Base-by-base conservation (phyloP, 2,888 invertebrate genomes). In the Helleia helle region DNA sequence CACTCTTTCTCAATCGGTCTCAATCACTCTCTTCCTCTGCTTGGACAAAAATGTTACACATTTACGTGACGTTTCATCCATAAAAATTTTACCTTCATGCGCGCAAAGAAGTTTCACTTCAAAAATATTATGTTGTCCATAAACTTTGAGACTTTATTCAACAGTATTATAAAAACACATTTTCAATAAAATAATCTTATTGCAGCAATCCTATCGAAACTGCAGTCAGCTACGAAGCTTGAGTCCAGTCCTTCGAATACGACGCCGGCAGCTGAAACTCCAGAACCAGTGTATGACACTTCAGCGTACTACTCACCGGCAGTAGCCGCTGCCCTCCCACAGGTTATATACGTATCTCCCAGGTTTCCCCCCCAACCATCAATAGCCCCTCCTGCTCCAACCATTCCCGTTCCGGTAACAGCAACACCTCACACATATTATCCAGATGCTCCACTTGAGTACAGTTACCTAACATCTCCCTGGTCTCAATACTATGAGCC, bases 271-370 rank as follows among this genome's bases (percentile, higher is more conserved):
- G 28, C 27, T 8, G 24, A 29, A 18, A 8, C 18, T 14, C 36
- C 28, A 41, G 18, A 13, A n/a, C 11, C 27, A 13, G 14, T 15
- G 12, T 34, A 34, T 34, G 34, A 34, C 11, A 18, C 34, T 5
- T 36, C 29, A 4, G 24, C 40, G 12, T 41, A 26, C 12, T 34
- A 27, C 27, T 12, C 26, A 22, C 17, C 34, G 3, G 1, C 31
- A 9, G 24, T 25, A 2, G 18, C 30, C 6, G 36, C 41, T 2
- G 24, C 43, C 2, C n/a, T 38, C 12, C 36, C 51, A 1, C 69
- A 68, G 52, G 52, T 70, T 1, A 47, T 73, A 29, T 77, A 68
- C 43, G 56, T 65, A 22, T 53, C 71, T 3, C 50, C 59, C 14
- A 44, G 61, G 2, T 40, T 58, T 1, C 28, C 59, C 1, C 31